A percentile compares a stretch with the other conserved stretches of the same genome.
Evolutionary conservation across 2,888 invertebrate species (phyloP).

Genomic region (Euplexia lucipara): DNA sequence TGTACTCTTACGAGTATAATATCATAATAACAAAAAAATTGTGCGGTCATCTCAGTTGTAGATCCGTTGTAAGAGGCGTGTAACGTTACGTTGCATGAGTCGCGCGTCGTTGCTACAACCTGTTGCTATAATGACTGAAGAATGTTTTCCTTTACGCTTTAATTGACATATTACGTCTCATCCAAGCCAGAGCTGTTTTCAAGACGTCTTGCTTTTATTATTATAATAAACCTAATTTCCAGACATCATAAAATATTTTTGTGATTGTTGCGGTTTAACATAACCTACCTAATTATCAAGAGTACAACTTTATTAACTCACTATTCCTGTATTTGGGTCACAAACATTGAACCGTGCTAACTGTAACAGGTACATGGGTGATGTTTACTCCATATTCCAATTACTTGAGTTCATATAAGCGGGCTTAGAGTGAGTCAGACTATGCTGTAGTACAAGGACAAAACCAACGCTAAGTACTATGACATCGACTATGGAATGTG

Average conservation of each 20-base stretch:
- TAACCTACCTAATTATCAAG: conserved; percentile 70
- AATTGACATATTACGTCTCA: conserved; percentile 70
- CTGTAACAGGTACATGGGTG: conserved; percentile 58
- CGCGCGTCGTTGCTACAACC: conserved; percentile 34
- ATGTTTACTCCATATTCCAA: conserved; percentile 68
- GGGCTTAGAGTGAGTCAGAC: conserved; percentile 61
- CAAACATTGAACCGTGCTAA: conserved; percentile 63
- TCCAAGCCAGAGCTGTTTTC: conserved; percentile 54
- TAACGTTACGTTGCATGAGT: conserved; percentile 11
- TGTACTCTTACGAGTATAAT: no score
- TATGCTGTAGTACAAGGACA: conserved; percentile 54
- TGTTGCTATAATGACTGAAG: conserved; percentile 64
- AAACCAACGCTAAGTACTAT: conserved; percentile 80
- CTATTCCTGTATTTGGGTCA: conserved; percentile 73
- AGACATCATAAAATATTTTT: conserved; percentile 69
- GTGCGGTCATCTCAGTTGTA: conserved; percentile 19
- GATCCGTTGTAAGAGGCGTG: conserved; percentile 27
- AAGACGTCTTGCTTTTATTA: conserved; percentile 66
- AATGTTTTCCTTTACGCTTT: conserved; percentile 68
- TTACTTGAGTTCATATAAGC: conserved; percentile 59
- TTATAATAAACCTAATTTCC: conserved; percentile 77
- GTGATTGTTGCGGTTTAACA: conserved; percentile 74
- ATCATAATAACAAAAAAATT: conserved; percentile 12
- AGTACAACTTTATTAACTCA: conserved; percentile 69
- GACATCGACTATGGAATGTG: conserved; percentile 86